Conservation (phyloP, 1,140 invertebrate species). For the roundworm (Caenorhabditis elegans) region DNA sequence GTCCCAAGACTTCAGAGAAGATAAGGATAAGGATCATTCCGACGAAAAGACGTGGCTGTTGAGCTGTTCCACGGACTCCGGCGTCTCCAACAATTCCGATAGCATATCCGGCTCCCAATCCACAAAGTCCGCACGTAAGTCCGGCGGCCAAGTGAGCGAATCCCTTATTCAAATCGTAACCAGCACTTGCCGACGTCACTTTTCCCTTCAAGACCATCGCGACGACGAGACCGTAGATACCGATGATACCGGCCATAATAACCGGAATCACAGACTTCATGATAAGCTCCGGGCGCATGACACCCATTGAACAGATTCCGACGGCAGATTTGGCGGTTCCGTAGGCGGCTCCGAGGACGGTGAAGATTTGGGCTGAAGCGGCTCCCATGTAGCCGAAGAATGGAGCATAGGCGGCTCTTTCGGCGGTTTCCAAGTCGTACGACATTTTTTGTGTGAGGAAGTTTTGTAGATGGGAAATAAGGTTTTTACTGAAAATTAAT, state of each 20-base stretch:
- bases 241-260: conserved; percentile 77
- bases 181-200: conserved; percentile 62
- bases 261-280: conserved; percentile 99
- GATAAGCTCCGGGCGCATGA: conserved; percentile 98
- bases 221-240: conserved; percentile 65
- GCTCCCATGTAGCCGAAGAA: conserved; percentile 95
- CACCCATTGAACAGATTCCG: conserved; percentile 98
- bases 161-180: conserved; percentile 76
- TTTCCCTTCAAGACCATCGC: conserved; percentile 66
- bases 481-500: too few species aligned
- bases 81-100: conserved; percentile 53
- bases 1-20: conserved; percentile 99
- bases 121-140: conserved; percentile 92
- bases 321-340: conserved; percentile 98
- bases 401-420: conserved; percentile 46
- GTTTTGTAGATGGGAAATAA: background rate
- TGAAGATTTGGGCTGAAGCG: conserved; percentile 95
- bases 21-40: conserved; percentile 99
- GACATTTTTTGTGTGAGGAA: conserved; percentile 33
- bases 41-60: conserved; percentile 96
- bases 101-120: conserved; percentile 67
- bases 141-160: conserved; percentile 96
- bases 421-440: conserved; percentile 48
- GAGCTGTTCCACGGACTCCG: conserved; percentile 91
- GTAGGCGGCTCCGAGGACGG: conserved; percentile 94